These are phyloP conservation scores for Cosmorhoe ocellata DNA, from an alignment of 2,888 invertebrate genomes.

Conservation along the genomic window DNA sequence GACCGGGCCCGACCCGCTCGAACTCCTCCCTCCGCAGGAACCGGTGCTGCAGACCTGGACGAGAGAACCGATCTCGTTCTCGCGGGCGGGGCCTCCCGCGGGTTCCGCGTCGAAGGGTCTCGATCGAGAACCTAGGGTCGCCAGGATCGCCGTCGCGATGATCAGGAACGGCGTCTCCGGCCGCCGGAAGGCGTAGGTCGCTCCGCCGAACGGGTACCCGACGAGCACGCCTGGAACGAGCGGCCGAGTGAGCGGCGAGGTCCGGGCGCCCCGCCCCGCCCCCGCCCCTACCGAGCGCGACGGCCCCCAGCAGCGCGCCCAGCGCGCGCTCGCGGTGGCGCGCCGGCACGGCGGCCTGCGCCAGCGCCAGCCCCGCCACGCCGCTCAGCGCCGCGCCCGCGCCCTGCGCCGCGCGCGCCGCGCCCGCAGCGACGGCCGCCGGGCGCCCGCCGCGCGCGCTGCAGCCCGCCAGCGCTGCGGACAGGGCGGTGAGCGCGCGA, in stretches of 20 bases:
- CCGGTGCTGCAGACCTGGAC: constrained; percentile 56
- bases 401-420: constrained; percentile 56
- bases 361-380: constrained; percentile 62
- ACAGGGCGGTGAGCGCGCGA: not conserved
- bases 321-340: constrained; percentile 46
- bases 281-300: constrained; percentile 68
- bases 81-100: no score
- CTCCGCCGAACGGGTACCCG: constrained; percentile 72
- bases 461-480: constrained; percentile 25
- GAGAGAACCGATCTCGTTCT: no score
- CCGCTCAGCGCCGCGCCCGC: constrained; percentile 60
- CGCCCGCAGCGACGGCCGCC: constrained; percentile 40
- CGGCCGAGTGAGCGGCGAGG: no score
- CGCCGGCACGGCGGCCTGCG: constrained; percentile 48
- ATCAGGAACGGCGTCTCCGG: constrained; percentile 64
- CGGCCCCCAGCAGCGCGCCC: constrained; percentile 64
- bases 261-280: no score
- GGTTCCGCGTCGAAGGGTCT: no score
- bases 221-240: constrained; percentile 65
- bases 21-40: constrained; percentile 55
- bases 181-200: constrained; percentile 59
- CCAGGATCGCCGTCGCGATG: constrained; percentile 51
- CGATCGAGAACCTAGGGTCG: constrained; percentile 49
- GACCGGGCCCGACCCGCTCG: constrained; percentile 54
- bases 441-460: constrained; percentile 17